Conservation (phyloP, 37 sponge, comb jelly and placozoan genomes). For the Amphimedon queenslandica region DNA sequence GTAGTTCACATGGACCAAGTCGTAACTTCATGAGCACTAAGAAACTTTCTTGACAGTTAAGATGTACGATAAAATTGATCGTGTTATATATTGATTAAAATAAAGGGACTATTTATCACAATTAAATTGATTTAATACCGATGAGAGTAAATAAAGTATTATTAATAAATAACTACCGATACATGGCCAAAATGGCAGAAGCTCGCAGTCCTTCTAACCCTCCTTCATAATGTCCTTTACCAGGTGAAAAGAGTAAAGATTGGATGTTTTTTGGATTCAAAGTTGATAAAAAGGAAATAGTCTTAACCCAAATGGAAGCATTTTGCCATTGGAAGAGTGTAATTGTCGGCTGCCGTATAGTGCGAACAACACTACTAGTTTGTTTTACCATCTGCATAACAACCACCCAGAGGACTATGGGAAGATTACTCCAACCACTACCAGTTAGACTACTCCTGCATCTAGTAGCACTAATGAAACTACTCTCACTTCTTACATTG, state of each 20-base stretch:
- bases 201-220: too few species aligned
- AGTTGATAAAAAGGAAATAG: neutral
- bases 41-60: too few species aligned
- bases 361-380: neutral
- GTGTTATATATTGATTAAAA: too few species aligned
- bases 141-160: too few species aligned
- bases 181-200: too few species aligned
- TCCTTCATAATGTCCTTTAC: too few species aligned
- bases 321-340: neutral
- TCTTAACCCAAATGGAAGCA: neutral
- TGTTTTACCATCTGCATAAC: neutral
- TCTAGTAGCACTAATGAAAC: neutral
- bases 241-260: constrained; percentile 9
- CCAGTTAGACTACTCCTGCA: neutral
- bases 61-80: too few species aligned
- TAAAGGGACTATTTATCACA: too few species aligned
- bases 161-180: too few species aligned
- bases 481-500: neutral
- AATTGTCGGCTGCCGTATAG: neutral
- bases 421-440: neutral
- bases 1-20: constrained; percentile 2
- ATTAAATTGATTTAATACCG: too few species aligned
- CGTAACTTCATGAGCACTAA: neutral
- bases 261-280: constrained; percentile 1
- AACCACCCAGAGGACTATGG: neutral